Conservation (phyloP, 2,888 invertebrate species). For the Euzetes globulus region DNA sequence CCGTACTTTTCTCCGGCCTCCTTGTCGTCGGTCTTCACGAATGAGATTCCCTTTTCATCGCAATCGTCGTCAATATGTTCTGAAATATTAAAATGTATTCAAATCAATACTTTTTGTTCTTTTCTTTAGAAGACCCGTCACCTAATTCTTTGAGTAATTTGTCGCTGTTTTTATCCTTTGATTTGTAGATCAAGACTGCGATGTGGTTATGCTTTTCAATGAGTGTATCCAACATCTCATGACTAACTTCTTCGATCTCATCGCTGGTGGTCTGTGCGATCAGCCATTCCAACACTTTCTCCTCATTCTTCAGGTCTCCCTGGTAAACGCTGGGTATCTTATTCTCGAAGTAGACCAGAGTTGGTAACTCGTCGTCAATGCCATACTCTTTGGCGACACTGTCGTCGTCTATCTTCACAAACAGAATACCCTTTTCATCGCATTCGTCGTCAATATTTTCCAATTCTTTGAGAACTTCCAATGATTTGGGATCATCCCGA, state of each 20-base stretch:
- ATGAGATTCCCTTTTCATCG: slow-evolving; percentile 75
- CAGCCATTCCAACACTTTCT: slow-evolving; percentile 91
- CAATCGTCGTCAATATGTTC: slow-evolving; percentile 93
- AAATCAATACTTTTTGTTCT: background rate
- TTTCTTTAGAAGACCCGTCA: background rate
- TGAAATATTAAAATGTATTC: slow-evolving; percentile 46
- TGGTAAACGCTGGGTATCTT: slow-evolving; percentile 86
- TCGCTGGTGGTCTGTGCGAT: slow-evolving; percentile 61
- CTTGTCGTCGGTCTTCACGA: slow-evolving; percentile 83
- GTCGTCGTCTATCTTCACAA: slow-evolving; percentile 83
- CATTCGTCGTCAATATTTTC: slow-evolving; percentile 92
- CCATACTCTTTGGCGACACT: slow-evolving; percentile 85
- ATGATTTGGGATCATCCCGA: slow-evolving; percentile 40
- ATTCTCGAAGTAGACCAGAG: slow-evolving; percentile 87
- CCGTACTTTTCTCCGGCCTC: slow-evolving; percentile 86
- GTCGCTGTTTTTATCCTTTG: slow-evolving; percentile 40
- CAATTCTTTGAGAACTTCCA: slow-evolving; percentile 40
- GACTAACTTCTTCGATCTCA: slow-evolving; percentile 47
- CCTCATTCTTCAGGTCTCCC: slow-evolving; percentile 81
- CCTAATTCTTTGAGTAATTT: slow-evolving; percentile 41
- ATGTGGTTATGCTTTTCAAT: slow-evolving; percentile 73
- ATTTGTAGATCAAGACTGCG: slow-evolving; percentile 72
- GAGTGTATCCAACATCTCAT: slow-evolving; percentile 80
- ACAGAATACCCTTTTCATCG: slow-evolving; percentile 75
- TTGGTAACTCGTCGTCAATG: slow-evolving; percentile 68